These are phyloP conservation scores for Ptilodon capucinus DNA, from an alignment of 2,888 invertebrate species.

Conservation along the genomic window DNA sequence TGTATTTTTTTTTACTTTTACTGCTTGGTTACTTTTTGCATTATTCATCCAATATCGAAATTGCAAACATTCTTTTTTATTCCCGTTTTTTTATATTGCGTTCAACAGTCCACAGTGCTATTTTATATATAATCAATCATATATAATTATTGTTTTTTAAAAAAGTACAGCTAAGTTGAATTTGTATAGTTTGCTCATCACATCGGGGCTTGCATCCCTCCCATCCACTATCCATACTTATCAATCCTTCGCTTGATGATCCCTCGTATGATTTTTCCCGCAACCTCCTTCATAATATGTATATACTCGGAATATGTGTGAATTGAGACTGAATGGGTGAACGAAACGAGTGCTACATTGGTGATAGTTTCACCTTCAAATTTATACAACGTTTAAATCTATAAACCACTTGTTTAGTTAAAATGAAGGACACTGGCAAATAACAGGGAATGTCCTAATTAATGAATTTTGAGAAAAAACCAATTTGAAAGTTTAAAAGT, in stretches of 20 bases:
- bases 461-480: too few species aligned
- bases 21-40: constrained; percentile 20
- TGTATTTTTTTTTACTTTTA: constrained; percentile 22
- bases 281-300: constrained; percentile 52
- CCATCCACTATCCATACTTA: constrained; percentile 36
- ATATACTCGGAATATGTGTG: constrained; percentile 43
- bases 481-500: too few species aligned
- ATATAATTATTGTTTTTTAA: constrained; percentile 14
- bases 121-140: not conserved
- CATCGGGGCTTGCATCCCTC: constrained; percentile 67
- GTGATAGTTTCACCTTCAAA: too few species aligned
- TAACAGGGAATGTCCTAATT: too few species aligned
- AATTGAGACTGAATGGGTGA: constrained; percentile 28
- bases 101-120: not conserved
- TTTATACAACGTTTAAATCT: too few species aligned
- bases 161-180: constrained; percentile 78
- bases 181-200: constrained; percentile 59
- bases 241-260: constrained; percentile 41
- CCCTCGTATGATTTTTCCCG: constrained; percentile 54
- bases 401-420: too few species aligned
- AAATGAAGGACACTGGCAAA: too few species aligned
- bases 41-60: constrained; percentile 39
- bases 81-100: not conserved
- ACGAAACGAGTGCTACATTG: constrained; percentile 7
- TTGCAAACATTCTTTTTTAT: constrained; percentile 43